Base-by-base conservation (phyloP, 2,113 vertebrate species). In the Sminthopsis crassicaudata region DNA sequence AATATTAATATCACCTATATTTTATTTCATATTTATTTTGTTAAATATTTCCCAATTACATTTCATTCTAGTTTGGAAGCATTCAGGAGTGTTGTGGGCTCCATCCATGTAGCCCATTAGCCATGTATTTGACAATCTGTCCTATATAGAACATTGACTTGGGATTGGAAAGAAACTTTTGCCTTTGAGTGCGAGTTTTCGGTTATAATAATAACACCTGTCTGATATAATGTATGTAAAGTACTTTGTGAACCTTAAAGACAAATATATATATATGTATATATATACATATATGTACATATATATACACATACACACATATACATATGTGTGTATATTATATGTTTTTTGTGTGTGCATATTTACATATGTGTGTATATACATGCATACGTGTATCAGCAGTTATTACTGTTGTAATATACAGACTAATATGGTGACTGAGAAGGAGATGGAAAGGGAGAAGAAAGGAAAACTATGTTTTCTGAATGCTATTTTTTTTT, bases 401-500 rank as follows among this genome's bases (percentile, higher is more conserved):
- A n/a, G 14, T 76, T 76, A 76, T 76, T n/a, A 16, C 19, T 76
- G 27, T 76, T 57, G 55, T 27, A 57, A 76, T n/a, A 76, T 36
- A n/a, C 60, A 76, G 60, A 76, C 14, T 76, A 36, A 19, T 76
- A 76, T 36, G 60, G 0, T 36, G 27, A 67, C 36, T 76, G 60
- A 36, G 30, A 76, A 76, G 36, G 60, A 76, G 14, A 76, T 14
- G 60, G 60, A n/a, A 4, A 25, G 11, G 46, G 48, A 94, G n/a
- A 0, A 91, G 91, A 95, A 36, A 89, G 55, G 54, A 51, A 89
- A 90, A 36, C 0, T 42, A 22, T 88, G 55, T 84, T 91, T 96
- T 94, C 55, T 90, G 93, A 50, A 3, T 53, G 23, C 26, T 51
- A 46, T 92, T 92, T 46, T 89, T 94, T 48, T 93, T 55, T 89